Evolutionary conservation across 1,140 invertebrate genomes (phyloP), one percentile per base, ranked within the genome.

Genomic region (Zaprionus camerounensis): DNA sequence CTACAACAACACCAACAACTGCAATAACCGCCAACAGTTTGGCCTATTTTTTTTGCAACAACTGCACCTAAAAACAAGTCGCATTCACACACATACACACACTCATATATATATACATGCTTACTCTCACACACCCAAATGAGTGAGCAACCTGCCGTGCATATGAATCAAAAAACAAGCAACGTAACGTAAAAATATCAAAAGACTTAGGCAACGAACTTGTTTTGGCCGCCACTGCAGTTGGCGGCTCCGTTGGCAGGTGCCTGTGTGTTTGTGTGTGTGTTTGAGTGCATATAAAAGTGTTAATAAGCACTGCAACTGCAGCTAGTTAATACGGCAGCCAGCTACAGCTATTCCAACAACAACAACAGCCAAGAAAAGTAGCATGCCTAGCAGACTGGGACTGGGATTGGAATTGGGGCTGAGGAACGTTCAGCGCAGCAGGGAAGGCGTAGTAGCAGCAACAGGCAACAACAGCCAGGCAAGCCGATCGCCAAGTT

Each of bases 191-290:
- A 56, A 78, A 84, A 78, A 85, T 85, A 85, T 85, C 88, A 88
- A 90, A 90, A 88, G 85, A 88, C 85, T 88, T 88, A 88, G 76
- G 82, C 85, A 88, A 88, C 85, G 85, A 88, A 88, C 85, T 88
- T 84, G 85, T 88, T 88, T 90, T 78, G 69, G 65, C 36, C 55
- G 28, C 61, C 41, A 41, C 31, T 41, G 38, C 38, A 41, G 28
- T 31, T 31, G 28, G 28, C 28, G 28, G 58, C 31, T 34, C 31
- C 31, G 31, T 77, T 63, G 64, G 66, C 66, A 70, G 64, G 66
- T 75, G 71, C 9, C 56, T 58, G 63, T 17, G 12, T 56, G 26
- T 24, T 71, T 17, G 17, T 59, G 38, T 51, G 49, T 51, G 24
- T 61, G 44, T 63, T 61, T 69, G 70, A 68, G 73, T 61, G 81